Conservation (phyloP, 1,140 invertebrate genomes). For the Oncopeltus fasciatus region DNA sequence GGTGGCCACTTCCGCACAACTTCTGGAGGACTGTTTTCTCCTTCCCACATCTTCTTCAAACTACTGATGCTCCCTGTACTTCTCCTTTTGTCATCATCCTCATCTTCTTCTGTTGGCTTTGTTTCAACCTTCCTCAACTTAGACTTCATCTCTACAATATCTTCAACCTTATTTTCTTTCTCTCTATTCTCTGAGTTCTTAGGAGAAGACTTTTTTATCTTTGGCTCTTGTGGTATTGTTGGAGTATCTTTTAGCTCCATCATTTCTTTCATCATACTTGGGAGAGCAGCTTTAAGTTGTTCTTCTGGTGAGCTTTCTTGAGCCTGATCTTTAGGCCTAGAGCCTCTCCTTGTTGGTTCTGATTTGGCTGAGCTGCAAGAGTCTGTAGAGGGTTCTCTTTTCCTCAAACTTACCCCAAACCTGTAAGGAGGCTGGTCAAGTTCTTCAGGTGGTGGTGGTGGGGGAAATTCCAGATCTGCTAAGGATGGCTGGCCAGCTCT, state of each 20-base stretch:
- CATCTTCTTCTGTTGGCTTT: conserved; percentile 37
- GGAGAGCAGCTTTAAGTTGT: conserved; percentile 26
- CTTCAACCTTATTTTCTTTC: conserved; percentile 29
- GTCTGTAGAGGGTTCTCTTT: conserved; percentile 45
- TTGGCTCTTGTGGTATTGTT: conserved; percentile 6
- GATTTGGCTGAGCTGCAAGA: conserved; percentile 36
- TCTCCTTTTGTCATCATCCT: conserved; percentile 68
- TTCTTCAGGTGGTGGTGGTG: conserved; percentile 50
- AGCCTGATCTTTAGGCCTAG: conserved; percentile 14
- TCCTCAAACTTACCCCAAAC: conserved; percentile 53
- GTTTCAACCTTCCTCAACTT: conserved; percentile 65
- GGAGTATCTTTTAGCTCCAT: conserved; percentile 45
- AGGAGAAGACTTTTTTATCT: conserved; percentile 38
- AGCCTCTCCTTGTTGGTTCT: conserved; percentile 27
- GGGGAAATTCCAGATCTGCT: conserved; percentile 71
- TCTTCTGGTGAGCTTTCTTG: conserved; percentile 21
- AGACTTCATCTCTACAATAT: conserved; percentile 71
- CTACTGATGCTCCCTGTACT: conserved; percentile 86
- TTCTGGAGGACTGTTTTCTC: conserved; percentile 41
- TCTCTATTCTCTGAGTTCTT: conserved; percentile 52
- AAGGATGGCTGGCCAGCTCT: conserved; percentile 37
- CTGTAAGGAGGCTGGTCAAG: conserved; percentile 27
- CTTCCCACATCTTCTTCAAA: conserved; percentile 83
- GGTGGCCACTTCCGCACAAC: conserved; percentile 44
- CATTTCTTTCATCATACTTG: conserved; percentile 55